Evolutionary conservation across 2,888 invertebrate genomes (phyloP).

Genomic region (Amblyjoppa fuscipennis): DNA sequence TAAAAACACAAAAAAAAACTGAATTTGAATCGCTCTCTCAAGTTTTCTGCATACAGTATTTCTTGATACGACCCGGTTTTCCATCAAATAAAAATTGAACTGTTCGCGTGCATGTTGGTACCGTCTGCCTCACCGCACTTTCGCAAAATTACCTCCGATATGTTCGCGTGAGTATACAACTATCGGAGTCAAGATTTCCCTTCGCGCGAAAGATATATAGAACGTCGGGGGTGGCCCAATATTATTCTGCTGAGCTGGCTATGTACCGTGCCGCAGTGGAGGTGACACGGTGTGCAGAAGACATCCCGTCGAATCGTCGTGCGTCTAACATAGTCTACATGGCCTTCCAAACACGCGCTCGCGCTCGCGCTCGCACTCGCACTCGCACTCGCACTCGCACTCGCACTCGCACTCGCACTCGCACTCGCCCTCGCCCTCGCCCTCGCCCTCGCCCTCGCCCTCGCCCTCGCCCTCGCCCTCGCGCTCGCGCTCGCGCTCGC

Average conservation of each 20-base stretch:
- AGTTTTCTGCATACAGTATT: not conserved
- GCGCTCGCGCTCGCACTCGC: no score
- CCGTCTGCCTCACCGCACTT: not conserved
- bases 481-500: no score
- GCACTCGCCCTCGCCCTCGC: no score
- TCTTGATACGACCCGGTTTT: not conserved
- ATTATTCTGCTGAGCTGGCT: conserved; percentile 3
- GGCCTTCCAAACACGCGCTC: no score
- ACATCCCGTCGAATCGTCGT: not conserved
- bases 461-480: no score
- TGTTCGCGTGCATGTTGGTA: not conserved
- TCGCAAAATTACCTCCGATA: not conserved
- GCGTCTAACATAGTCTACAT: no score
- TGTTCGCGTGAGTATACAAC: not conserved
- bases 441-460: no score
- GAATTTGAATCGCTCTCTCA: not conserved
- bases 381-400: no score
- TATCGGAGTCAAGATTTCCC: conserved; percentile 5
- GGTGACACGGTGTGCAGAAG: conserved; percentile 2
- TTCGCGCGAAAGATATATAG: not conserved
- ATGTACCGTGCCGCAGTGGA: conserved; percentile 17
- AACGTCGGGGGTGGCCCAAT: not conserved
- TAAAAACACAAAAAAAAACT: no score
- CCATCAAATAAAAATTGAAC: not conserved
- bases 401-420: no score